Percentiles rank a stretch among this genome's conserved stretches.
phyloP scores from a whole-genome alignment of 2,113 vertebrate genomes.

The Neoarius graeffei region DNA sequence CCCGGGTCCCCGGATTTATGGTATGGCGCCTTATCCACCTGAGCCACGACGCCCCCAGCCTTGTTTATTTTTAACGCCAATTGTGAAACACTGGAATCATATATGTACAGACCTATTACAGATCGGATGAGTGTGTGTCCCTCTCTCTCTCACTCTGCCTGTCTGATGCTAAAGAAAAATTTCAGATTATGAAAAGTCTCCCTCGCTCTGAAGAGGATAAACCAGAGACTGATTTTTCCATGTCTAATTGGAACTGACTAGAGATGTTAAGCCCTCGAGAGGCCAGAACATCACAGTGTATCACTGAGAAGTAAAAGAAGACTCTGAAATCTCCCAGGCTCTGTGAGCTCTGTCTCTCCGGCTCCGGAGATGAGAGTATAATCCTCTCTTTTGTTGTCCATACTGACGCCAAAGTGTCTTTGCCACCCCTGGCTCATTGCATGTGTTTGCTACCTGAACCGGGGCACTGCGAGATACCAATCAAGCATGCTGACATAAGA shows the following conservation, averaged over 20 bases:
- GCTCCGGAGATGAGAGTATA: slow-evolving; percentile 42
- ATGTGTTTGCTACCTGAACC: slow-evolving; percentile 48
- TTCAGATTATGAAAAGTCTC: not conserved
- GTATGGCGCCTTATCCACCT: too few species aligned
- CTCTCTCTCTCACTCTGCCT: not conserved
- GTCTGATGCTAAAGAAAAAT: not conserved
- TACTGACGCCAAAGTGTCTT: slow-evolving; percentile 51
- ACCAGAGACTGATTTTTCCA: not conserved
- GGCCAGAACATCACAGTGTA: not conserved
- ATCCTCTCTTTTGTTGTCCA: slow-evolving; percentile 52
- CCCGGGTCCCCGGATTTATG: too few species aligned
- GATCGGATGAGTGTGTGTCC: not conserved
- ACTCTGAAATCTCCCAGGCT: slow-evolving; percentile 15
- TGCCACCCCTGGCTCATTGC: slow-evolving; percentile 43
- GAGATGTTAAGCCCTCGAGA: slow-evolving; percentile 4
- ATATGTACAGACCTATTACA: not conserved
- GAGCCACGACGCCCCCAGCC: too few species aligned
- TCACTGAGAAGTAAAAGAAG: slow-evolving; percentile 7
- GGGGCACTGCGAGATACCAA: slow-evolving; percentile 39
- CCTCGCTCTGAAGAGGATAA: not conserved
- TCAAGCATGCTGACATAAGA: slow-evolving; percentile 40
- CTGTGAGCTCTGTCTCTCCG: slow-evolving; percentile 30
- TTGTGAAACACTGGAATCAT: not conserved
- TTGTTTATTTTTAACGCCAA: not conserved
- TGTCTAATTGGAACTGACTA: slow-evolving; percentile 6